These are phyloP conservation scores for Phalanger gymnotis DNA, from an alignment of 2,797 vertebrate genomes.

Conservation along the genomic window DNA sequence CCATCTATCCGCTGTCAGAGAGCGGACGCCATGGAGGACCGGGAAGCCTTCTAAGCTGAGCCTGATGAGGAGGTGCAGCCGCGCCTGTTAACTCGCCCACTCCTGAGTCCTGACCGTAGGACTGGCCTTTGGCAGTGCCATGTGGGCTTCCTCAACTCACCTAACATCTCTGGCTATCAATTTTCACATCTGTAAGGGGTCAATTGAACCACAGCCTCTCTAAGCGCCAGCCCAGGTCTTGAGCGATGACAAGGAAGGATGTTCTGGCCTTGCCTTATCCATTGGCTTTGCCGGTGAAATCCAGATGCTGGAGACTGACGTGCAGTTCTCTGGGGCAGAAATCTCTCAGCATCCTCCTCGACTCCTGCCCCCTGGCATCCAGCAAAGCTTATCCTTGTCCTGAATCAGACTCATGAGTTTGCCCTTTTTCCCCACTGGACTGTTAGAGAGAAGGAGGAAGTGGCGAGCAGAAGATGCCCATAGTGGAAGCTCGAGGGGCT, in stretches of 20 bases:
- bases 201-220: neutral
- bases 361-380: neutral
- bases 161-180: neutral
- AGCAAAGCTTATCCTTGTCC: neutral
- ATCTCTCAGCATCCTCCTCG: neutral
- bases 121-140: conserved; percentile 9
- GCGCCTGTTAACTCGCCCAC: neutral
- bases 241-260: fast-evolving
- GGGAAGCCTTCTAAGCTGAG: conserved; percentile 9
- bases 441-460: too few species aligned
- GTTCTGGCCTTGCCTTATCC: neutral
- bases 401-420: neutral
- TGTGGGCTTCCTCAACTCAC: neutral
- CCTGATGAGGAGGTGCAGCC: too few species aligned
- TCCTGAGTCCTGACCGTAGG: conserved; percentile 37
- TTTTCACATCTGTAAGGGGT: neutral
- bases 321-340: neutral
- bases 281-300: neutral
- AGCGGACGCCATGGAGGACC: conserved; percentile 65
- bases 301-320: too few species aligned
- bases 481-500: neutral
- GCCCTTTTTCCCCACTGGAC: neutral
- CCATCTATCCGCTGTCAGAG: conserved; percentile 76
- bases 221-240: neutral
- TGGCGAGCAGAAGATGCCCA: too few species aligned